phyloP scores from a whole-genome alignment of 1,140 invertebrate species.

The Dreissena polymorpha region DNA sequence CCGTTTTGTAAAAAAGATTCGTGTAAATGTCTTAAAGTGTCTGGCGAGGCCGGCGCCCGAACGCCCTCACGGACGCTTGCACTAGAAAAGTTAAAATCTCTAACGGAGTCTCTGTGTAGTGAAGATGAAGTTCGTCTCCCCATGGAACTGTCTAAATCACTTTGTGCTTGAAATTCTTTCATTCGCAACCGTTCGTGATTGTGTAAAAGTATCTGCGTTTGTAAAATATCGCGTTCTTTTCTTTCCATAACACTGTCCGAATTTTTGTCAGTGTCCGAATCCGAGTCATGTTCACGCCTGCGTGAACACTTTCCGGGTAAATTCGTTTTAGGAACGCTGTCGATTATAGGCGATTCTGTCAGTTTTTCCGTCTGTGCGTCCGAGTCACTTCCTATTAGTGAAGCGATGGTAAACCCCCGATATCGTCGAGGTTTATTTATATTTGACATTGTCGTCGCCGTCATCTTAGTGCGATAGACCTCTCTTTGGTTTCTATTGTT shows the following conservation, averaged over 20 bases:
- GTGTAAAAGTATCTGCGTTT: slow-evolving; percentile 4
- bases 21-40: slow-evolving; percentile 49
- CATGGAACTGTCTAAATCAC: slow-evolving; percentile 34
- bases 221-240: slow-evolving; percentile 19
- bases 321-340: background rate
- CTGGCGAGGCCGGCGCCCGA: slow-evolving; percentile 20
- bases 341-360: slow-evolving; percentile 13
- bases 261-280: slow-evolving; percentile 16
- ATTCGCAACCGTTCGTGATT: background rate
- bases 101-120: slow-evolving; percentile 34
- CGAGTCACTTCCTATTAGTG: slow-evolving; percentile 39
- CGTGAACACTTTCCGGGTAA: slow-evolving; percentile 1
- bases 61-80: slow-evolving; percentile 37
- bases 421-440: slow-evolving; percentile 6
- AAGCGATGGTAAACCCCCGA: slow-evolving; percentile 52
- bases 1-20: slow-evolving; percentile 39
- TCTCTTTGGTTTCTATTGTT: too few relatives aligned
- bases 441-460: slow-evolving; percentile 24
- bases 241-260: background rate
- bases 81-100: slow-evolving; percentile 54
- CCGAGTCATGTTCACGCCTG: slow-evolving; percentile 1
- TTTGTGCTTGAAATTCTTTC: slow-evolving; percentile 10
- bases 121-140: slow-evolving; percentile 18
- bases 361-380: slow-evolving; percentile 47
- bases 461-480: slow-evolving; percentile 17